Conservation (phyloP, 1,140 invertebrate genomes). For the Philotrypesis tridentata region DNA sequence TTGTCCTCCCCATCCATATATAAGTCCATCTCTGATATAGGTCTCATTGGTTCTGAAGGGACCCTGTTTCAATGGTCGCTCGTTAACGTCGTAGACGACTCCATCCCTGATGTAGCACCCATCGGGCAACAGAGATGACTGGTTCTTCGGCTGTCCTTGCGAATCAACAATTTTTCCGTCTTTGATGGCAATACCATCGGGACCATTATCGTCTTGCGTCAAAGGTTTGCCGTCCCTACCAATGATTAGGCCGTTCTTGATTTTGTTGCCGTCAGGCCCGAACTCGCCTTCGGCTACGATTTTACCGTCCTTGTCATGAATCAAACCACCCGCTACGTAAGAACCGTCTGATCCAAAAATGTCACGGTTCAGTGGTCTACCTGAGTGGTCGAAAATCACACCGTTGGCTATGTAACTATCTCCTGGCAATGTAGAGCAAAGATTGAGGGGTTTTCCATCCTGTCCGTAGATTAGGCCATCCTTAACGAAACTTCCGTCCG, state of each 20-base stretch:
- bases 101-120: constrained; percentile 69
- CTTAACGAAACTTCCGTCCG: constrained; percentile 68
- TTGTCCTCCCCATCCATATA: constrained; percentile 67
- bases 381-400: constrained; percentile 63
- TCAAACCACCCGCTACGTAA: constrained; percentile 64
- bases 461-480: constrained; percentile 67
- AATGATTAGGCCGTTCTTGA: constrained; percentile 67
- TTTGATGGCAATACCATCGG: constrained; percentile 62
- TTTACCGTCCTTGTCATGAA: constrained; percentile 64
- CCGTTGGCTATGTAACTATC: constrained; percentile 68
- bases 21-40: constrained; percentile 67
- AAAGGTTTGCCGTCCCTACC: constrained; percentile 65
- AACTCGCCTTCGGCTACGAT: constrained; percentile 64
- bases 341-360: constrained; percentile 69
- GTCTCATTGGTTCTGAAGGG: constrained; percentile 67
- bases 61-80: constrained; percentile 63
- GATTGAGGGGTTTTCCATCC: constrained; percentile 63
- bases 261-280: constrained; percentile 67
- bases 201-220: constrained; percentile 67
- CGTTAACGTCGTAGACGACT: constrained; percentile 64
- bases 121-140: constrained; percentile 65
- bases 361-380: constrained; percentile 62
- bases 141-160: constrained; percentile 62
- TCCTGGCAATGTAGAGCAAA: constrained; percentile 62
- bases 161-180: constrained; percentile 68